Evolutionary conservation across 2,888 invertebrate species (phyloP).

Genomic region (Abrostola tripartita): DNA sequence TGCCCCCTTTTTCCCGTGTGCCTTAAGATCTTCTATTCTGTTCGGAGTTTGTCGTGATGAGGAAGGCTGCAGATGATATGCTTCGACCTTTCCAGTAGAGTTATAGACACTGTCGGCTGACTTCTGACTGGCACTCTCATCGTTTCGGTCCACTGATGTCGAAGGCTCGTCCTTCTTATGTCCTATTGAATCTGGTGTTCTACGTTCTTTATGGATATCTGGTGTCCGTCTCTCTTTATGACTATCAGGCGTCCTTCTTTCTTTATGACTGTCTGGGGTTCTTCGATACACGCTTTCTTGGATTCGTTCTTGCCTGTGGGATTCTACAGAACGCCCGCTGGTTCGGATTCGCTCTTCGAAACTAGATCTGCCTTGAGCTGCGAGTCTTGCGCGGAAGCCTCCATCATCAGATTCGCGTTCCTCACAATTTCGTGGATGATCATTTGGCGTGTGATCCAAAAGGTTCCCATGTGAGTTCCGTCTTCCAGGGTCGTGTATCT

Average conservation of each 20-base stretch:
- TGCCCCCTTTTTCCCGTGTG: slow-evolving; percentile 82
- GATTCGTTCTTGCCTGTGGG: slow-evolving; percentile 64
- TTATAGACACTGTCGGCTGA: slow-evolving; percentile 89
- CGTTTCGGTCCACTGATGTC: slow-evolving; percentile 73
- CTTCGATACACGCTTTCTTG: slow-evolving; percentile 77
- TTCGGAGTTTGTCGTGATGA: slow-evolving; percentile 84
- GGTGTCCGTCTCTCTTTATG: slow-evolving; percentile 76
- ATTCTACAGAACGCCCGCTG: slow-evolving; percentile 81
- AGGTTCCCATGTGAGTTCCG: slow-evolving; percentile 90
- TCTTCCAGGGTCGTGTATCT: slow-evolving; percentile 79
- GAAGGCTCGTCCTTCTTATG: slow-evolving; percentile 77
- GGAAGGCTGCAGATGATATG: slow-evolving; percentile 81
- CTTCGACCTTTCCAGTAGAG: slow-evolving; percentile 82
- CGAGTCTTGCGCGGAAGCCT: slow-evolving; percentile 86
- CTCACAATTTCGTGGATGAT: slow-evolving; percentile 73
- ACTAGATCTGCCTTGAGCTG: slow-evolving; percentile 78
- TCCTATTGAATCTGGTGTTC: slow-evolving; percentile 77
- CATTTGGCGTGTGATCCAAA: slow-evolving; percentile 77
- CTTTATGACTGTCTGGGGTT: slow-evolving; percentile 74
- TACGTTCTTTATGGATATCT: slow-evolving; percentile 65
- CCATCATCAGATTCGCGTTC: slow-evolving; percentile 90
- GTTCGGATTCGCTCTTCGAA: slow-evolving; percentile 83
- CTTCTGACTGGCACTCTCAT: slow-evolving; percentile 83
- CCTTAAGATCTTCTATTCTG: slow-evolving; percentile 84
- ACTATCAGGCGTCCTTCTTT: slow-evolving; percentile 72